A percentile compares a stretch with the other conserved stretches of the same genome.
phyloP scores from a whole-genome alignment of 2,113 vertebrate species.

The Dromas ardeola region DNA sequence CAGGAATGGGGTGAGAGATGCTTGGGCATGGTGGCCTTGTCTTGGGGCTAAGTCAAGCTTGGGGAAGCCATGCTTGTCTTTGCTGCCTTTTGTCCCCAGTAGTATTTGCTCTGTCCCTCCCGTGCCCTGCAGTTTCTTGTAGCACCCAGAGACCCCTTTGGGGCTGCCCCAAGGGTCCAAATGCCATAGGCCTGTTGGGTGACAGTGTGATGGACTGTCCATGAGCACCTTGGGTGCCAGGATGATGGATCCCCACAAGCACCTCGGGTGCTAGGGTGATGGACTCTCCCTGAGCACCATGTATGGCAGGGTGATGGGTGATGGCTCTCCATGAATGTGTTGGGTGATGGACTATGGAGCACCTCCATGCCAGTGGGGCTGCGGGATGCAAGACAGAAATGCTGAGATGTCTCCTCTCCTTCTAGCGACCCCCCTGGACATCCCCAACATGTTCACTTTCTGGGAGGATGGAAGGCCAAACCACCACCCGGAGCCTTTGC shows the following conservation, averaged over 20 bases:
- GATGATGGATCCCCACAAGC: background rate
- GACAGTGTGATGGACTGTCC: background rate
- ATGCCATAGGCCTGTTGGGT: background rate
- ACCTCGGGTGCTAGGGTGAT: background rate
- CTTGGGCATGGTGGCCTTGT: background rate
- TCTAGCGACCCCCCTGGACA: constrained; percentile 74
- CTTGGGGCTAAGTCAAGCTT: background rate
- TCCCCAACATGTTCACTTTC: constrained; percentile 82
- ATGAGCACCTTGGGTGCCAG: background rate
- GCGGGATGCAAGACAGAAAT: background rate
- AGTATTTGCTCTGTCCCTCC: background rate
- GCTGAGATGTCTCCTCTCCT: constrained; percentile 4
- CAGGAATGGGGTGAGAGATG: background rate
- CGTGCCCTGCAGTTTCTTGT: background rate
- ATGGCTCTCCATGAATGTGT: accelerated
- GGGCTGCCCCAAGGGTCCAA: background rate
- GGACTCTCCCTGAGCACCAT: background rate
- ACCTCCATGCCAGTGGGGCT: background rate
- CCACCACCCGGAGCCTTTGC: constrained; percentile 72
- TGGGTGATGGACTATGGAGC: background rate
- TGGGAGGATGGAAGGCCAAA: constrained; percentile 81
- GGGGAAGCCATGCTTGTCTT: background rate
- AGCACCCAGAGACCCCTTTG: background rate
- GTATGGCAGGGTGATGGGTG: background rate
- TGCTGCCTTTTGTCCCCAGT: background rate